These are phyloP conservation scores for Abrostola triplasia DNA, from an alignment of 2,888 invertebrate genomes.

Conservation along the genomic window DNA sequence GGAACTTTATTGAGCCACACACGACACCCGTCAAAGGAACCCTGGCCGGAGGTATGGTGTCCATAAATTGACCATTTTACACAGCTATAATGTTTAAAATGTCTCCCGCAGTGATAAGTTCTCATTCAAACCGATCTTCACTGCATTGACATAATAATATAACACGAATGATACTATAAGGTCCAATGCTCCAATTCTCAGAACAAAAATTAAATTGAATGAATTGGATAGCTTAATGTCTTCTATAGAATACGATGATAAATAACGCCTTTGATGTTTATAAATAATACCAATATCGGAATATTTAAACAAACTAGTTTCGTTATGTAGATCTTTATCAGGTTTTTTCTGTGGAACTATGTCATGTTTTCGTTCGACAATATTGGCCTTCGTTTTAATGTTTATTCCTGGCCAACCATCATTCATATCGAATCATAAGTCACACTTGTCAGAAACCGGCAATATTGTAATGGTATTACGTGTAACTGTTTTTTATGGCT, in stretches of 20 bases:
- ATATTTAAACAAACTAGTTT: constrained; percentile 17
- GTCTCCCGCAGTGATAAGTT: constrained; percentile 43
- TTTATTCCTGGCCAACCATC: constrained; percentile 26
- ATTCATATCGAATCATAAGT: constrained; percentile 31
- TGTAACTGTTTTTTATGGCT: constrained; percentile 23
- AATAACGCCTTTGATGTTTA: constrained; percentile 27
- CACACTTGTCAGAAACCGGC: constrained; percentile 25
- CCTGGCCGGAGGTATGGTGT: constrained; percentile 55
- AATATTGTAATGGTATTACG: constrained; percentile 24
- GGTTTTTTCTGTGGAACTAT: constrained; percentile 30
- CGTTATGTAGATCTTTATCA: constrained; percentile 27
- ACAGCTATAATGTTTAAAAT: constrained; percentile 52
- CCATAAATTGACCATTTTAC: constrained; percentile 67
- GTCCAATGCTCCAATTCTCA: constrained; percentile 32
- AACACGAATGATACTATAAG: constrained; percentile 27
- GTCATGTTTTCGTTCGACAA: constrained; percentile 28
- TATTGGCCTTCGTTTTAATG: constrained; percentile 25
- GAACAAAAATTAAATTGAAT: constrained; percentile 40
- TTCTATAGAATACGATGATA: constrained; percentile 26
- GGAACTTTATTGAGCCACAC: constrained; percentile 65
- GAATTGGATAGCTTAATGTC: constrained; percentile 28
- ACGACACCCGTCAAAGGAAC: constrained; percentile 57
- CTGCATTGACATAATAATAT: constrained; percentile 45
- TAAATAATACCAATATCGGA: constrained; percentile 16
- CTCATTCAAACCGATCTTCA: constrained; percentile 32